These are phyloP conservation scores for Bucco capensis DNA, from an alignment of 2,113 vertebrate species.

Conservation along the genomic window DNA sequence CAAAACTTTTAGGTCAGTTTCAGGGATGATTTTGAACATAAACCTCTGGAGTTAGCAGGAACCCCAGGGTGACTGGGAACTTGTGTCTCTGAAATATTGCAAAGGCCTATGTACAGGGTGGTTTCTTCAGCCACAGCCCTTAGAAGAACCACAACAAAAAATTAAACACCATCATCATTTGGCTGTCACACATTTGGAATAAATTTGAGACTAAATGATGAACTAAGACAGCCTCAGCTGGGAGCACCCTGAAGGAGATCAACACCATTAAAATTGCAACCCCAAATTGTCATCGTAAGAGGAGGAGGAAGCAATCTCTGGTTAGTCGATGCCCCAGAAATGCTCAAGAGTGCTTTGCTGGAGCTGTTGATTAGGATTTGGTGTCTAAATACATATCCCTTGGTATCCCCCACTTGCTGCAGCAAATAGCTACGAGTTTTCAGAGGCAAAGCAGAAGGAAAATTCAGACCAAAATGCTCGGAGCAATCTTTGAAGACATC, in stretches of 20 bases:
- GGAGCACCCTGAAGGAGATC: neutral
- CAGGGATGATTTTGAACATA: neutral
- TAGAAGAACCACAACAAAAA: neutral
- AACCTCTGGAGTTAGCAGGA: neutral
- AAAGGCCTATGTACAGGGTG: neutral
- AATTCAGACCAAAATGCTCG: neutral
- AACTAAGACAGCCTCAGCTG: neutral
- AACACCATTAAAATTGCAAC: neutral
- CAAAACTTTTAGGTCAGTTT: neutral
- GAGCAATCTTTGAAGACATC: neutral
- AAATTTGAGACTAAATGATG: neutral
- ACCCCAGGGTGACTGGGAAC: neutral
- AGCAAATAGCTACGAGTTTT: neutral
- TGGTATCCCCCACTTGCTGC: neutral
- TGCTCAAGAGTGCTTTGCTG: fast-evolving
- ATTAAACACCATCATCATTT: neutral
- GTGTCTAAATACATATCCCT: neutral
- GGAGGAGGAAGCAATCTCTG: fast-evolving
- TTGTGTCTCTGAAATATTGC: neutral
- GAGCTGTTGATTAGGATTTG: neutral
- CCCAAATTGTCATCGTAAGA: neutral
- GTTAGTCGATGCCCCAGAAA: neutral
- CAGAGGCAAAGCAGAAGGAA: neutral
- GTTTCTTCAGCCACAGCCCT: neutral
- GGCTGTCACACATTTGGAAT: neutral